Conservation (phyloP, 2,888 invertebrate genomes). For the Operophtera brumata region DNA sequence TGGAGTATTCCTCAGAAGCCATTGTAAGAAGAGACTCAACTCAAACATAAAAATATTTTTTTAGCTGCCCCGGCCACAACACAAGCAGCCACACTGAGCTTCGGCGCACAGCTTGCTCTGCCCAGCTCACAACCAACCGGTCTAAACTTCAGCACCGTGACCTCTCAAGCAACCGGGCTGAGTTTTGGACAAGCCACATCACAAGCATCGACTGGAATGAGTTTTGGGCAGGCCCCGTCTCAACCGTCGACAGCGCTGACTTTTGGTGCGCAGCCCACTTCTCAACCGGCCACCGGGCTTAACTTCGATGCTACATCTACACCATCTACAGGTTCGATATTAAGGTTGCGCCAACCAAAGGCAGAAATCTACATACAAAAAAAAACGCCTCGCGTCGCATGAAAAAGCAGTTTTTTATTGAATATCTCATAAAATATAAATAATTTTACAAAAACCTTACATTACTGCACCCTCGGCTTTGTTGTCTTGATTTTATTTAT, state of each 20-base stretch:
- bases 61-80: slow-evolving; percentile 26
- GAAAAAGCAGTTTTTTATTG: too few relatives aligned
- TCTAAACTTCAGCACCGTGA: slow-evolving; percentile 34
- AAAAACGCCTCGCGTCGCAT: too few relatives aligned
- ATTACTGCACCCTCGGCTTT: too few relatives aligned
- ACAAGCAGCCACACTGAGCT: slow-evolving; percentile 30
- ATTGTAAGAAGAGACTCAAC: too few relatives aligned
- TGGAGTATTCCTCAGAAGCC: too few relatives aligned
- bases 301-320: slow-evolving; percentile 20
- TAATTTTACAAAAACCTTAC: too few relatives aligned
- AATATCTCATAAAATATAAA: too few relatives aligned
- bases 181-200: slow-evolving; percentile 15
- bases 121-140: slow-evolving; percentile 20
- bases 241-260: slow-evolving; percentile 6
- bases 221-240: slow-evolving; percentile 2
- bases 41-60: neutral
- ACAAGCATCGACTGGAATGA: slow-evolving; percentile 1
- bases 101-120: slow-evolving; percentile 26
- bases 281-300: slow-evolving; percentile 24
- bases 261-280: slow-evolving; percentile 13
- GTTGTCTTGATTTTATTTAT: too few relatives aligned
- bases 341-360: too few relatives aligned
- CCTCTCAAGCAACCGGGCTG: slow-evolving; percentile 18
- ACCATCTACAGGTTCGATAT: slow-evolving; percentile 8
- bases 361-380: too few relatives aligned